These are phyloP conservation scores for Ormia ochracea DNA, from an alignment of 2,888 invertebrate species.

Conservation along the genomic window DNA sequence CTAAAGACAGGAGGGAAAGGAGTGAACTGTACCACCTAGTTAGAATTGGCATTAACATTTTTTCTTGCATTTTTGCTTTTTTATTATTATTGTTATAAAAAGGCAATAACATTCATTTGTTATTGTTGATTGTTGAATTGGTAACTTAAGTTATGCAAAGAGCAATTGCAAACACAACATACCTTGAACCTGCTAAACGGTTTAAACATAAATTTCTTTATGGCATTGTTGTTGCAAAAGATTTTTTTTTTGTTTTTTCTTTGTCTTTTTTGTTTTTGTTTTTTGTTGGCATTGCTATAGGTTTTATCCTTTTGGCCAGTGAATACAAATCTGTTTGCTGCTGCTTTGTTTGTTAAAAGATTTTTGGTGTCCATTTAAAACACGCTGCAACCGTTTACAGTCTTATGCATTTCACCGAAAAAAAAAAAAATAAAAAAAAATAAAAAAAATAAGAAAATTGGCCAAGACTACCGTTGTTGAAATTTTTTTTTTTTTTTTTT, in stretches of 20 bases:
- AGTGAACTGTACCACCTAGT: slow-evolving; percentile 36
- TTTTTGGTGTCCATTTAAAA: slow-evolving; percentile 9
- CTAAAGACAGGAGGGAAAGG: neutral
- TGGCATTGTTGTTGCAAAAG: slow-evolving; percentile 22
- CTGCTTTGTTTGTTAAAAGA: neutral
- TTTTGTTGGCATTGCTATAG: no score
- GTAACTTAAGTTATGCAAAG: slow-evolving; percentile 60
- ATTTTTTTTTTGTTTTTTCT: neutral
- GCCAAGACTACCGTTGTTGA: neutral
- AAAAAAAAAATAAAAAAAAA: neutral
- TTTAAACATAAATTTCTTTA: slow-evolving; percentile 14
- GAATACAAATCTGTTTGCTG: neutral
- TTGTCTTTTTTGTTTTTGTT: no score
- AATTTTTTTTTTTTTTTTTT: neutral
- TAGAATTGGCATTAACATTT: slow-evolving; percentile 43
- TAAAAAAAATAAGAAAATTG: neutral
- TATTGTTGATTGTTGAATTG: slow-evolving; percentile 61
- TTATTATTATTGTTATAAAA: slow-evolving; percentile 36
- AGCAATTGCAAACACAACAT: slow-evolving; percentile 46
- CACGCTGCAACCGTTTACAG: slow-evolving; percentile 29
- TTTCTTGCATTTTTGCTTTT: neutral
- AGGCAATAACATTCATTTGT: slow-evolving; percentile 52
- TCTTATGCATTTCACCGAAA: slow-evolving; percentile 34
- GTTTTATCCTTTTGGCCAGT: neutral
- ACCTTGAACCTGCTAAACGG: slow-evolving; percentile 8